Percentiles rank a stretch among this genome's conserved stretches.
Conservation (phyloP, 1,140 invertebrate genomes). For the Copidosoma floridanum region DNA sequence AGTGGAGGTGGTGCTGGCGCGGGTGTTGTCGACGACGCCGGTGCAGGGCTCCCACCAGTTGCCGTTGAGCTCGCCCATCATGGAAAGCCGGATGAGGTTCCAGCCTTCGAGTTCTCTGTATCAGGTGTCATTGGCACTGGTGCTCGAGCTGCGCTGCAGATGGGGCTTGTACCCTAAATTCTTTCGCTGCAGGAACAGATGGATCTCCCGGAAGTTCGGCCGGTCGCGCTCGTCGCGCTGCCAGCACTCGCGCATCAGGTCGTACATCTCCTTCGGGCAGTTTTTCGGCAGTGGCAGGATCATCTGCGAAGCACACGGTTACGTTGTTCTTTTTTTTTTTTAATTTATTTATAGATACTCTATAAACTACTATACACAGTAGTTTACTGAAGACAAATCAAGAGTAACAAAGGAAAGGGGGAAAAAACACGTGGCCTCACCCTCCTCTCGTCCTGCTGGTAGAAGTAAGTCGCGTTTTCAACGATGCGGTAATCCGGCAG, state of each 20-base stretch:
- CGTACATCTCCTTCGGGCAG: conserved; percentile 88
- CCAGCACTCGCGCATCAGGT: conserved; percentile 94
- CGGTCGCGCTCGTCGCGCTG: conserved; percentile 78
- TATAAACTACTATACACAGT: no score
- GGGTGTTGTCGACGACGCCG: conserved; percentile 3
- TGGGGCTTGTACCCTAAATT: conserved; percentile 77
- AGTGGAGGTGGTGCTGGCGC: neutral
- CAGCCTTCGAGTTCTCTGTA: conserved; percentile 51
- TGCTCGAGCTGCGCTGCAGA: no score
- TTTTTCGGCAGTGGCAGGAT: conserved; percentile 75
- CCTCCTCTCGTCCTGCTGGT: conserved; percentile 65
- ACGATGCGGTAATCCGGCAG: conserved; percentile 77
- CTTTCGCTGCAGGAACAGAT: conserved; percentile 87
- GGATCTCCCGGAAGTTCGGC: conserved; percentile 88
- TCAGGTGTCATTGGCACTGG: conserved; percentile 52
- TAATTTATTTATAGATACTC: neutral
- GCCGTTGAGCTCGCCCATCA: conserved; percentile 52
- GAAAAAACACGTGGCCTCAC: no score
- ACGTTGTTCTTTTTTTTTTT: neutral
- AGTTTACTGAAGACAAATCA: no score
- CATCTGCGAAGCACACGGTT: conserved; percentile 55
- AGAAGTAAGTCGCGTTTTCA: conserved; percentile 72
- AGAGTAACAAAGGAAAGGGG: no score
- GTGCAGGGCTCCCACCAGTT: conserved; percentile 46
- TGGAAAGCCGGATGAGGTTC: conserved; percentile 50